phyloP scores from a whole-genome alignment of 1,140 invertebrate genomes.

The Triops longicaudatus region DNA sequence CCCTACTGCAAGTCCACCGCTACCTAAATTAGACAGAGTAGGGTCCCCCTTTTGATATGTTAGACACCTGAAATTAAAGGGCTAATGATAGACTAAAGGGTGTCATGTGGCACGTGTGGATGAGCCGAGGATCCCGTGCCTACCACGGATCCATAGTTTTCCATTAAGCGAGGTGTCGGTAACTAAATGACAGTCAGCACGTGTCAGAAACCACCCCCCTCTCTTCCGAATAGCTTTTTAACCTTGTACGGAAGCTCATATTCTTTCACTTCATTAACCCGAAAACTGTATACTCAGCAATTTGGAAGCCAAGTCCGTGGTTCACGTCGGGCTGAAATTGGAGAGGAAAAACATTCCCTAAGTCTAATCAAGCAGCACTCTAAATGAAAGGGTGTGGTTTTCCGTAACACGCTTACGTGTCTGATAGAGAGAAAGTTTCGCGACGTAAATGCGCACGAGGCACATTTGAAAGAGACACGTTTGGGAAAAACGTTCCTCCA shows the following conservation, averaged over 20 bases:
- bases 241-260: not conserved
- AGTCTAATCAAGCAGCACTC: not conserved
- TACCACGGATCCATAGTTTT: slow-evolving; percentile 12
- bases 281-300: not conserved
- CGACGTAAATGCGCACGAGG: too few species aligned
- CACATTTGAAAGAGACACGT: too few species aligned
- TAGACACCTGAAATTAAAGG: slow-evolving; percentile 4
- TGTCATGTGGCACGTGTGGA: not conserved
- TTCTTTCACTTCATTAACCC: not conserved
- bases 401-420: not conserved
- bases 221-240: not conserved
- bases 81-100: not conserved
- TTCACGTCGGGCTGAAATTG: not conserved
- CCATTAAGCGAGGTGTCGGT: slow-evolving; percentile 11
- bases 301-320: not conserved
- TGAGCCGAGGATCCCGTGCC: not conserved
- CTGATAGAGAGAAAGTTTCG: not conserved
- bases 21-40: not conserved
- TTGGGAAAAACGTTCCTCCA: too few species aligned
- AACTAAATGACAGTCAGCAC: not conserved
- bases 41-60: not conserved
- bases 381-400: not conserved
- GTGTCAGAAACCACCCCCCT: not conserved
- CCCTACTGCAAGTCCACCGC: too few species aligned
- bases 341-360: not conserved